These are phyloP conservation scores for Panopea generosa DNA, from an alignment of 2,888 invertebrate genomes.

Conservation along the genomic window DNA sequence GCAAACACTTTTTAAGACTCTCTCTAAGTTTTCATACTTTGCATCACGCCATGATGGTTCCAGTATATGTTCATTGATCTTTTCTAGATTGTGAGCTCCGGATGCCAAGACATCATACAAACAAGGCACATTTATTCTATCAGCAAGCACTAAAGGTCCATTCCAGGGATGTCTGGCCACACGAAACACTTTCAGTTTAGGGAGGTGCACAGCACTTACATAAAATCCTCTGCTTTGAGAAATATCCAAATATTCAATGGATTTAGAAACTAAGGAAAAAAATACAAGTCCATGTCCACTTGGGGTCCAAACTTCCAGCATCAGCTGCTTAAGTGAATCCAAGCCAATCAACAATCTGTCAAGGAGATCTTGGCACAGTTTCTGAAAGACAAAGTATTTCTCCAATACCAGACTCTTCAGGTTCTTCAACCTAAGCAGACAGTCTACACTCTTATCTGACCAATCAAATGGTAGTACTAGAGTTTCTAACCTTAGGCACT, in stretches of 20 bases:
- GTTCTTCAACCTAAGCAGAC: slow-evolving; percentile 75
- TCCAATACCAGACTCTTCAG: slow-evolving; percentile 80
- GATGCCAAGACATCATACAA: slow-evolving; percentile 76
- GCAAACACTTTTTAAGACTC: slow-evolving; percentile 78
- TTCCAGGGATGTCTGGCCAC: slow-evolving; percentile 81
- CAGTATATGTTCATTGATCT: slow-evolving; percentile 80
- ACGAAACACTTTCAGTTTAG: slow-evolving; percentile 75
- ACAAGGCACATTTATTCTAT: slow-evolving; percentile 78
- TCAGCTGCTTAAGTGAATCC: slow-evolving; percentile 73
- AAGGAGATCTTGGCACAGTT: slow-evolving; percentile 74
- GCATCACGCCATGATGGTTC: slow-evolving; percentile 72
- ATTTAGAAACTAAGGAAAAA: slow-evolving; percentile 74
- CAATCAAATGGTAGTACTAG: slow-evolving; percentile 84
- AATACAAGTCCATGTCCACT: slow-evolving; percentile 77
- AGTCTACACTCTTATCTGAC: slow-evolving; percentile 79
- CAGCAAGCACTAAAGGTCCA: slow-evolving; percentile 75
- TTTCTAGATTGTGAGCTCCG: slow-evolving; percentile 78
- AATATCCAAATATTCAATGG: slow-evolving; percentile 81
- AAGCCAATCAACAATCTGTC: slow-evolving; percentile 72
- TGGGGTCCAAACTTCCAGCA: slow-evolving; percentile 84
- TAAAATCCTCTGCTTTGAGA: slow-evolving; percentile 83
- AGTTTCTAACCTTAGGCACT: slow-evolving; percentile 76
- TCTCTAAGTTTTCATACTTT: slow-evolving; percentile 73
- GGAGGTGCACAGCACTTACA: slow-evolving; percentile 75
- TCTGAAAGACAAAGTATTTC: slow-evolving; percentile 81